These are phyloP conservation scores for Crotalus helleri DNA, from an alignment of 2,113 vertebrate species.

Conservation along the genomic window DNA sequence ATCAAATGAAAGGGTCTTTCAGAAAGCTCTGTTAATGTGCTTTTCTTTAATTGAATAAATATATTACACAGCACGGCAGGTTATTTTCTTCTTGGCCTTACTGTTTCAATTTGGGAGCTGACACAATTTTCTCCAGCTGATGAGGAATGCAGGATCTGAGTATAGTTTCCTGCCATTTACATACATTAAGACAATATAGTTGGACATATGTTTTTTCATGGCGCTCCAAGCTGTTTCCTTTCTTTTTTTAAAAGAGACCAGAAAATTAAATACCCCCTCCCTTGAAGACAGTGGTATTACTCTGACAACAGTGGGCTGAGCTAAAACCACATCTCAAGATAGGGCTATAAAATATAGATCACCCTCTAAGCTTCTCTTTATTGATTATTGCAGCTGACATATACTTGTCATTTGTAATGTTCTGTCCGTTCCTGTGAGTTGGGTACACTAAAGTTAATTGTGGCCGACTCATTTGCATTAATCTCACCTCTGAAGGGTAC, in stretches of 20 bases:
- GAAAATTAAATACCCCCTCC: slow-evolving; percentile 55
- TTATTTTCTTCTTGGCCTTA: slow-evolving; percentile 62
- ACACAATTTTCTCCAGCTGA: slow-evolving; percentile 58
- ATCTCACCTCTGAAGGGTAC: slow-evolving; percentile 92
- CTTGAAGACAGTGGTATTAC: slow-evolving; percentile 55
- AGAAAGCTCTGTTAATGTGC: slow-evolving; percentile 42
- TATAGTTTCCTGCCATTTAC: slow-evolving; percentile 57
- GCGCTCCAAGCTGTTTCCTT: not conserved
- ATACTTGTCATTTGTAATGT: slow-evolving; percentile 93
- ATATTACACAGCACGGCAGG: slow-evolving; percentile 67
- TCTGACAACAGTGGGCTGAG: slow-evolving; percentile 75
- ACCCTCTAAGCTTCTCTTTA: slow-evolving; percentile 87
- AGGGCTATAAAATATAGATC: slow-evolving; percentile 84
- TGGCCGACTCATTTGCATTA: slow-evolving; percentile 90
- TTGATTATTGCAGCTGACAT: slow-evolving; percentile 89
- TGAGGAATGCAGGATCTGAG: slow-evolving; percentile 53
- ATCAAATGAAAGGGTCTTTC: slow-evolving; percentile 39
- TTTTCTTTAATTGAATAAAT: slow-evolving; percentile 66
- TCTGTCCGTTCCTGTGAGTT: slow-evolving; percentile 84
- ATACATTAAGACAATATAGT: slow-evolving; percentile 46
- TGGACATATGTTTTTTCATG: slow-evolving; percentile 43
- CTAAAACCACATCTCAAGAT: slow-evolving; percentile 71
- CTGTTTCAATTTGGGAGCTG: slow-evolving; percentile 59
- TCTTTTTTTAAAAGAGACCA: slow-evolving; percentile 4
- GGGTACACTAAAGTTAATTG: slow-evolving; percentile 93